Evolutionary conservation across 2,113 vertebrate species (phyloP).

Genomic region (Delphinus delphis): DNA sequence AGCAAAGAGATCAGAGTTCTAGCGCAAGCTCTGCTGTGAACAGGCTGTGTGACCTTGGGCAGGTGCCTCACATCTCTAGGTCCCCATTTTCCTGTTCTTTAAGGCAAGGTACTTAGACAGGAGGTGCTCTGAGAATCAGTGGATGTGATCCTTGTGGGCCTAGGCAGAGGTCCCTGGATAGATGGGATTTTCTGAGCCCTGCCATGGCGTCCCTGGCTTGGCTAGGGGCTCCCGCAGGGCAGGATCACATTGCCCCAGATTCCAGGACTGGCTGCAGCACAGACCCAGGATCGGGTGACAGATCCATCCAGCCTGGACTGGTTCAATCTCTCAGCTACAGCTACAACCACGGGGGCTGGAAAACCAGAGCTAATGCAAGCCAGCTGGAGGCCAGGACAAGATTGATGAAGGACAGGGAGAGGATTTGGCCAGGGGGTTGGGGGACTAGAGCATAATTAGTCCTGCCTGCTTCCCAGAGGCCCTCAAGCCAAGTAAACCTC

Average conservation of each 20-base stretch:
- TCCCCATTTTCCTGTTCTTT: neutral
- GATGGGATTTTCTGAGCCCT: constrained; percentile 84
- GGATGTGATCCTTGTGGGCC: neutral
- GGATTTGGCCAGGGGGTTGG: constrained; percentile 73
- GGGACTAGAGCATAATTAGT: constrained; percentile 67
- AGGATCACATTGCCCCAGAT: constrained; percentile 90
- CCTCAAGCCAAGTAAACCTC: constrained; percentile 57
- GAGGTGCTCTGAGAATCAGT: constrained; percentile 16
- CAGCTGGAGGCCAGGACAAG: constrained; percentile 87
- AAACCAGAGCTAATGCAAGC: constrained; percentile 91
- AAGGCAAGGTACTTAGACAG: neutral
- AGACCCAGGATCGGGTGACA: constrained; percentile 89
- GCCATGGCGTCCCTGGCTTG: constrained; percentile 82
- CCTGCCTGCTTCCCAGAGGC: constrained; percentile 67
- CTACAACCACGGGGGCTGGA: constrained; percentile 80
- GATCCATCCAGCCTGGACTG: constrained; percentile 89
- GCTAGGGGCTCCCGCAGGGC: constrained; percentile 73
- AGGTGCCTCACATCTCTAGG: neutral
- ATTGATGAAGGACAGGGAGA: constrained; percentile 86
- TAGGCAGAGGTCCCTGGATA: constrained; percentile 47
- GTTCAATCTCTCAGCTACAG: constrained; percentile 80
- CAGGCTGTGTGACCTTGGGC: neutral
- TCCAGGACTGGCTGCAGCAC: constrained; percentile 87
- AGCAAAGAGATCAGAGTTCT: neutral
- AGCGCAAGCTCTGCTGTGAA: neutral